Conservation (phyloP, 2,113 vertebrate genomes). For the Cololabis saira region DNA sequence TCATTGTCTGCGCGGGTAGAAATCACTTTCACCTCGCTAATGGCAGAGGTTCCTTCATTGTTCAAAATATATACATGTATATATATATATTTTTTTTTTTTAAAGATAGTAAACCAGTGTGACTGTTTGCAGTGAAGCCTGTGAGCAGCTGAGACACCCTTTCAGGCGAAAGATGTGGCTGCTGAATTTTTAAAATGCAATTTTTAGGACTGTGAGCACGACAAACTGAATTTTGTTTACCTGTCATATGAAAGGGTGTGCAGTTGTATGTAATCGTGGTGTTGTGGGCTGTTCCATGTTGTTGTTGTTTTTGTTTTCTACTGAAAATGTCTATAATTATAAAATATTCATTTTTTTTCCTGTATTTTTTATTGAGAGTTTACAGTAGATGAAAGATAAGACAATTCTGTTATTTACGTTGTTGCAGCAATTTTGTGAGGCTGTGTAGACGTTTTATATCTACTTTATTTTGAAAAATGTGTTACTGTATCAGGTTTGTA, state of each 20-base stretch:
- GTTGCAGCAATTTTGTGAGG: too few species aligned
- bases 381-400: too few species aligned
- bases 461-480: too few species aligned
- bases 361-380: too few species aligned
- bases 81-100: constrained; percentile 8
- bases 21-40: constrained; percentile 10
- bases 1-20: constrained; percentile 11
- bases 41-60: constrained; percentile 11
- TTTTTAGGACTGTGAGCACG: constrained; percentile 29
- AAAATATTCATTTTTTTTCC: too few species aligned
- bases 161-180: constrained; percentile 21
- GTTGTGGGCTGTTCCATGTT: too few species aligned
- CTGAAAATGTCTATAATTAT: too few species aligned
- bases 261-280: too few species aligned
- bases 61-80: constrained; percentile 27
- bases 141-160: constrained; percentile 16
- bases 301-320: too few species aligned
- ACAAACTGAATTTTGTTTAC: constrained; percentile 20
- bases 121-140: constrained; percentile 4
- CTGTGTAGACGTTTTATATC: too few species aligned
- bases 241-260: background rate
- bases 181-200: constrained; percentile 33
- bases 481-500: too few species aligned
- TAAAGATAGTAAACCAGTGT: constrained; percentile 11
- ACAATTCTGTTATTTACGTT: too few species aligned